These are phyloP conservation scores for Litocranius walleri DNA, from an alignment of 2,113 vertebrate species.

Conservation along the genomic window DNA sequence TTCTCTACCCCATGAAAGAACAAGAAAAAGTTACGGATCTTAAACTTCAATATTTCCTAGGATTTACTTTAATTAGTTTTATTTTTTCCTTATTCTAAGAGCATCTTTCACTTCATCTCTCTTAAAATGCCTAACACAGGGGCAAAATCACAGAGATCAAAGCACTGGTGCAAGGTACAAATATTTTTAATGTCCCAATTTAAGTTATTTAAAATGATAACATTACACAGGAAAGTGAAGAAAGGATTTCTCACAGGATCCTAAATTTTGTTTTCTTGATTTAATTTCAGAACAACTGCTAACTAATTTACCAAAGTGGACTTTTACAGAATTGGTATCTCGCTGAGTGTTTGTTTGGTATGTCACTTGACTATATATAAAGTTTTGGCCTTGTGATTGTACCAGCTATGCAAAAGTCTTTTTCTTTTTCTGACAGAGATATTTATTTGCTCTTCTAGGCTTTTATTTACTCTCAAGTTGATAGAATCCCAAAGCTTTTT, in stretches of 20 bases:
- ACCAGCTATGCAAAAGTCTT: not conserved
- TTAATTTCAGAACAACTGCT: slow-evolving; percentile 43
- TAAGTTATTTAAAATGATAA: slow-evolving; percentile 6
- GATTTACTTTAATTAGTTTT: not conserved
- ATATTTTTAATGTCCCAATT: not conserved
- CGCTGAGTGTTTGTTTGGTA: not conserved
- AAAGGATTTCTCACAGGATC: not conserved
- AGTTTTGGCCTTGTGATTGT: not conserved
- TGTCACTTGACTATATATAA: not conserved
- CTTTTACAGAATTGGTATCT: not conserved
- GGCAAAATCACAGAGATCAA: not conserved
- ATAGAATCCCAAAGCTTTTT: not conserved
- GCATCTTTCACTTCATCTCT: not conserved
- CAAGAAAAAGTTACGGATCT: not conserved
- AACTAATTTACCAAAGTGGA: not conserved
- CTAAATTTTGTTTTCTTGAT: not conserved
- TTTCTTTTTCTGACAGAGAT: not conserved
- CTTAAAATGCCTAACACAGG: not conserved
- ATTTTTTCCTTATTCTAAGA: not conserved
- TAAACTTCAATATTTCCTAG: not conserved
- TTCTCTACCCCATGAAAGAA: not conserved
- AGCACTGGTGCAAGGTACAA: not conserved
- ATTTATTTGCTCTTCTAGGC: not conserved
- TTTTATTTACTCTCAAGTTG: not conserved
- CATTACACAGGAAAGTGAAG: not conserved